A percentile compares a stretch with the other conserved stretches of the same genome.
These are phyloP conservation scores for Meloe dianella DNA, from an alignment of 2,888 invertebrate species.

Conservation along the genomic window DNA sequence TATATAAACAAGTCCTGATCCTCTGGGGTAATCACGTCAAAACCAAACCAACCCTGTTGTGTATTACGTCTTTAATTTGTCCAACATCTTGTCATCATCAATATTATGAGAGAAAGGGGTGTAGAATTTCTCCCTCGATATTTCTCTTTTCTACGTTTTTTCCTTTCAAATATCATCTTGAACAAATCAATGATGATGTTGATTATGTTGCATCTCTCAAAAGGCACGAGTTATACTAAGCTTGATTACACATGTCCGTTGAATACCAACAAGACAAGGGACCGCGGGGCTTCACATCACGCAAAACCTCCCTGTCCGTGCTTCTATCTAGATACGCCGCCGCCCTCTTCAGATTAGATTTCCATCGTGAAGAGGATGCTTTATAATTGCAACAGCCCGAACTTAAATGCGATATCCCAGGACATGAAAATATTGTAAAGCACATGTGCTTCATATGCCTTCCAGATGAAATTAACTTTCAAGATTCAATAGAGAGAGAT, in stretches of 20 bases:
- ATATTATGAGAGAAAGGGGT: neutral
- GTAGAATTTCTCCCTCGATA: neutral
- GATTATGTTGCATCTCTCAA: constrained; percentile 25
- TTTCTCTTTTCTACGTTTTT: neutral
- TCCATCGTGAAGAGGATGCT: constrained; percentile 29
- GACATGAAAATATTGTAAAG: neutral
- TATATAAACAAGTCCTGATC: constrained; percentile 50
- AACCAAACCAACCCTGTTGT: constrained; percentile 23
- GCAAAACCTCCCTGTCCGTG: constrained; percentile 28
- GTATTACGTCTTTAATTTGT: constrained; percentile 26
- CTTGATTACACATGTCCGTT: constrained; percentile 50
- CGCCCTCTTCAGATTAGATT: constrained; percentile 38
- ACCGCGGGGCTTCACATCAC: constrained; percentile 44
- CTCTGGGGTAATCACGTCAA: constrained; percentile 49
- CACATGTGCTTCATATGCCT: constrained; percentile 23
- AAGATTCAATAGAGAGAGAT: constrained; percentile 38
- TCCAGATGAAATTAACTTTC: constrained; percentile 43
- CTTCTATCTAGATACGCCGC: neutral
- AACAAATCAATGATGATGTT: constrained; percentile 1
- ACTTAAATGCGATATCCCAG: constrained; percentile 33
- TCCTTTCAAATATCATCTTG: neutral
- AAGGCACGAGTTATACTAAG: constrained; percentile 42
- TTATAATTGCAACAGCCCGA: constrained; percentile 34
- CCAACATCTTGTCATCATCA: constrained; percentile 7
- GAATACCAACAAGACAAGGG: constrained; percentile 51